A percentile compares a stretch with the other conserved stretches of the same genome.
Conservation (phyloP, 2,113 vertebrate species). For the Athene noctua region DNA sequence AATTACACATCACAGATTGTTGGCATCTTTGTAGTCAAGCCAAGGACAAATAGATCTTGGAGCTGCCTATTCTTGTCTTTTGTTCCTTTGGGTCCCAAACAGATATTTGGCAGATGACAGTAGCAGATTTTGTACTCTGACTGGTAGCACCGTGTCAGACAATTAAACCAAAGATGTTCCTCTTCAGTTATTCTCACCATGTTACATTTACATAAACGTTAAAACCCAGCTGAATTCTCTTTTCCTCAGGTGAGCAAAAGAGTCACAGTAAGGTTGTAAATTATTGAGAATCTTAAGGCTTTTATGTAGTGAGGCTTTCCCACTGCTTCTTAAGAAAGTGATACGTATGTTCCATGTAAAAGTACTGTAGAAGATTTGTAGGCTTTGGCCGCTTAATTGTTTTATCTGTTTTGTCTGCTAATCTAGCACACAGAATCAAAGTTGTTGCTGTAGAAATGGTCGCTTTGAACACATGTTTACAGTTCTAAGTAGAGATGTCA, state of each 20-base stretch:
- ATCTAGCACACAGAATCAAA: neutral
- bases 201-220: neutral
- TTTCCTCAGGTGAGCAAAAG: neutral
- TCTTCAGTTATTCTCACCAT: neutral
- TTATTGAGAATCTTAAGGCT: neutral
- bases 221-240: neutral
- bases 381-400: neutral
- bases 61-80: neutral
- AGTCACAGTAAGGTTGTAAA: neutral
- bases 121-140: neutral
- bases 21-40: neutral
- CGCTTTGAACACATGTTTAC: neutral
- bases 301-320: neutral
- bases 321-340: neutral
- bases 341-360: neutral
- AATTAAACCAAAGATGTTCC: neutral
- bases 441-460: neutral
- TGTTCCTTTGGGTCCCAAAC: neutral
- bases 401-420: neutral
- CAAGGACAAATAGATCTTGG: conserved; percentile 21
- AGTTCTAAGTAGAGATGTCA: neutral
- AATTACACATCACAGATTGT: neutral
- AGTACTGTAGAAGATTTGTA: neutral
- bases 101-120: neutral
- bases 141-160: neutral